phyloP scores from a whole-genome alignment of 2,113 vertebrate genomes.

The Melanocharis versteri region DNA sequence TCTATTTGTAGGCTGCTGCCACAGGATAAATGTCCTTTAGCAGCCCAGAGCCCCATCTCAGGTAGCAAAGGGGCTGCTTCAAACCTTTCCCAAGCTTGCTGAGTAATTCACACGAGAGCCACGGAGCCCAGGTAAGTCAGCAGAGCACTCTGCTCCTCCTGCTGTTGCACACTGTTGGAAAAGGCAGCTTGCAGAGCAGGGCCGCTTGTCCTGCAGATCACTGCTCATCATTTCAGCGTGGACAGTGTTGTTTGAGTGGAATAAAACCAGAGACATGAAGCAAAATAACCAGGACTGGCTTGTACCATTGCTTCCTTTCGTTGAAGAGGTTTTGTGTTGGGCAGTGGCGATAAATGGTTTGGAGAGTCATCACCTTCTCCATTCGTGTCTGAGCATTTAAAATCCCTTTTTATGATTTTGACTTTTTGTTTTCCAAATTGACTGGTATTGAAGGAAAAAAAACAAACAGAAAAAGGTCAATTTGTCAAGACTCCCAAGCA shows the following conservation, averaged over 20 bases:
- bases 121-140: rapidly evolving
- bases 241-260: neutral
- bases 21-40: neutral
- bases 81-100: neutral
- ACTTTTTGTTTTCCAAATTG: neutral
- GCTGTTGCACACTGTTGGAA: neutral
- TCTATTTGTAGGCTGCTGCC: neutral
- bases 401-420: neutral
- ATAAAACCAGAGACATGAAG: neutral
- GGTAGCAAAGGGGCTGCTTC: neutral
- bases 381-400: neutral
- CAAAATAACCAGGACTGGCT: neutral
- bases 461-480: neutral
- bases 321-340: too few species aligned
- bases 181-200: neutral
- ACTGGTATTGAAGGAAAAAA: neutral
- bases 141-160: neutral
- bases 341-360: rapidly evolving
- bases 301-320: neutral
- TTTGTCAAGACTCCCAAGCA: neutral
- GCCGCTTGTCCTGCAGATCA: neutral
- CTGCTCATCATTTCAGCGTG: neutral
- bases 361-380: neutral
- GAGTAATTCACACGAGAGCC: neutral
- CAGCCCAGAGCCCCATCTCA: neutral